phyloP scores from a whole-genome alignment of 1,140 invertebrate species.

The Hypsibius dujardini region DNA sequence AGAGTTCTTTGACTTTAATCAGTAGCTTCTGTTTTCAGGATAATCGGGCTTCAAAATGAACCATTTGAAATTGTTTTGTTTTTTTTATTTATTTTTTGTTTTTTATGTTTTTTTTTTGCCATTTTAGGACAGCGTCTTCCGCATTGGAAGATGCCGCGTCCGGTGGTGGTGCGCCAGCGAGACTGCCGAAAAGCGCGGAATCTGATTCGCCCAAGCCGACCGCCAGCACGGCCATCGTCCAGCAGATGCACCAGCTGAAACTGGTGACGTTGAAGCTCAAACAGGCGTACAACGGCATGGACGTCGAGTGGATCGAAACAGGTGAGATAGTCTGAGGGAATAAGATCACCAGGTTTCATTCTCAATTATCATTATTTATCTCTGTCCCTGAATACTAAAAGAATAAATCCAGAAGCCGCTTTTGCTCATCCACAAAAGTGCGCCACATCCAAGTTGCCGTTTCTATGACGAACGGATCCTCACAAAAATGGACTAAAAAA shows the following conservation, averaged over 20 bases:
- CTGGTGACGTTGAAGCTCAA: constrained; percentile 59
- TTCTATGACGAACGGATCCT: neutral
- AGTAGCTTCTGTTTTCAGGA: no score
- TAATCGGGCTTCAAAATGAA: no score
- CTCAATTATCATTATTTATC: neutral
- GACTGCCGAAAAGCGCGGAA: no score
- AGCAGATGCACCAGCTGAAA: constrained; percentile 56
- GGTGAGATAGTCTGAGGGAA: constrained; percentile 22
- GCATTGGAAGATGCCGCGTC: no score
- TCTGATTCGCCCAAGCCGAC: neutral
- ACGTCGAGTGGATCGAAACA: constrained; percentile 61
- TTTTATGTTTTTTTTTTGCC: no score
- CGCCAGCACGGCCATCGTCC: constrained; percentile 40
- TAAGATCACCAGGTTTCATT: constrained; percentile 7
- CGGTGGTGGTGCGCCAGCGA: no score
- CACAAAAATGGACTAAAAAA: no score
- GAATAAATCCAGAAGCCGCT: neutral
- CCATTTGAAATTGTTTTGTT: no score
- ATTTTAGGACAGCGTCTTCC: no score
- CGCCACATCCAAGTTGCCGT: neutral
- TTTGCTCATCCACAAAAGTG: neutral
- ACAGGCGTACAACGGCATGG: constrained; percentile 67
- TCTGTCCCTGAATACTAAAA: neutral
- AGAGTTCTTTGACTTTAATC: no score
- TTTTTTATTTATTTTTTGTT: no score